Base-by-base conservation (phyloP, 92 coral and sea anemone genomes). In the Palythoa grandiflora region DNA sequence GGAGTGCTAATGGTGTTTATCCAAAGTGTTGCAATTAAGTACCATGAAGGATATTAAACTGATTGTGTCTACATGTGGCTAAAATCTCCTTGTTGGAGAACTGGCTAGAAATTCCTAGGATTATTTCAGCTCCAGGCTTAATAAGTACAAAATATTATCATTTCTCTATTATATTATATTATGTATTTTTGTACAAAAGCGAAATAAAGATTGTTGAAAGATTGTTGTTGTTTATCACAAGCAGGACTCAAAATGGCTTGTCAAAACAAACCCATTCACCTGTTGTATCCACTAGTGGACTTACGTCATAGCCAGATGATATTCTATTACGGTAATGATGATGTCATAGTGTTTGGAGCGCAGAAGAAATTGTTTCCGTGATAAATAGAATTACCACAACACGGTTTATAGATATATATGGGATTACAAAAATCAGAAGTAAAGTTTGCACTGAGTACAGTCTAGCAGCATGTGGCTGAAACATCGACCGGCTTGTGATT, bases 291-390 rank as follows among this genome's bases (percentile, higher is more conserved):
- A 17, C 10, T 65, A 65, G 28, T 17, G 0, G 2, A 51, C 59
- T 75, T n/a, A 75, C 57, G 79, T 16, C 60, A 75, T 40, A 37
- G 47, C 38, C 6, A 48, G 59, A 47, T 75, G 61, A 75, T 40
- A 14, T 75, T 75, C 80, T 75, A 75, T 75, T 75, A 35, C 14
- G 78, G 38, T n/a, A 75, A 52, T n/a, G 80, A 21, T 75, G 80
- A 75, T 21, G 55, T 75, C 80, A 28, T 48, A 38, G 28, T 50
- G 10, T 75, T 75, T 50, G 17, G 37, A 48, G 38, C 19, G 38
- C n/a, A 53, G 79, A 38, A 35, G 48, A 17, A 63, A 10, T 65
- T n/a, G 21, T 65, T 63, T 65, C n/a, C 37, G 13, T 54, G 61
- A 54, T 54, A 55, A 55, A 65, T n/a, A 59, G 2, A 59, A 59